These are phyloP conservation scores for Luffia ferchaultella DNA, from an alignment of 2,888 invertebrate genomes.

Conservation along the genomic window DNA sequence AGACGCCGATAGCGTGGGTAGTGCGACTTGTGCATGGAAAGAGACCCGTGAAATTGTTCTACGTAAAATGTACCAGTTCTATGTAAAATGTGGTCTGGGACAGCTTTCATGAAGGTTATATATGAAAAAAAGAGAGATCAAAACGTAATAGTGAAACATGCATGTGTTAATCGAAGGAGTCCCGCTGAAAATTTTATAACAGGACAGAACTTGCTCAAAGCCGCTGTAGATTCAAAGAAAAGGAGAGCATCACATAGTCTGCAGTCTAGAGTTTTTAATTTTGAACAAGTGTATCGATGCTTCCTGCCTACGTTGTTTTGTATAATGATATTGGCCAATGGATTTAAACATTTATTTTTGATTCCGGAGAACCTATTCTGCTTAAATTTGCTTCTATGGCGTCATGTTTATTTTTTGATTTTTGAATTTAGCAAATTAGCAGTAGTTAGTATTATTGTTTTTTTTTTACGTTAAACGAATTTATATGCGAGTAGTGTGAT, in stretches of 20 bases:
- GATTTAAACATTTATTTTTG: conserved; percentile 55
- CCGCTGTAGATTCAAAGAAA: background rate
- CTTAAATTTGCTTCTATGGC: conserved; percentile 63
- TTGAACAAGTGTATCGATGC: conserved; percentile 29
- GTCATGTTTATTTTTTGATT: conserved; percentile 53
- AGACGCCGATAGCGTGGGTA: too few relatives aligned
- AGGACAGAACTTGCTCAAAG: background rate
- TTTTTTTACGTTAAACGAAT: background rate
- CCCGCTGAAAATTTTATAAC: conserved; percentile 6
- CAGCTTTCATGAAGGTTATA: conserved; percentile 47
- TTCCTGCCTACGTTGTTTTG: conserved; percentile 39
- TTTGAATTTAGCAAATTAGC: conserved; percentile 17
- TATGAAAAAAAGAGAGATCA: background rate
- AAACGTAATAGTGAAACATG: conserved; percentile 2
- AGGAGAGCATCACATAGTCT: background rate
- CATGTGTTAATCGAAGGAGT: conserved; percentile 10
- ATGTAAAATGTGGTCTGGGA: conserved; percentile 47
- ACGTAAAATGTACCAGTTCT: too few relatives aligned
- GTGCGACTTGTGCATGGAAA: too few relatives aligned
- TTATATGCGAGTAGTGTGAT: conserved; percentile 48
- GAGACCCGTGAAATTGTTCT: too few relatives aligned
- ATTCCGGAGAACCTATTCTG: conserved; percentile 67
- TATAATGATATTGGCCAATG: conserved; percentile 64
- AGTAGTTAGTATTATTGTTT: conserved; percentile 6
- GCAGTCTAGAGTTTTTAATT: background rate